Evolutionary conservation across 2,113 vertebrate species (phyloP), one percentile per base, ranked within the genome.

Genomic region (Mastomys natalensis): DNA sequence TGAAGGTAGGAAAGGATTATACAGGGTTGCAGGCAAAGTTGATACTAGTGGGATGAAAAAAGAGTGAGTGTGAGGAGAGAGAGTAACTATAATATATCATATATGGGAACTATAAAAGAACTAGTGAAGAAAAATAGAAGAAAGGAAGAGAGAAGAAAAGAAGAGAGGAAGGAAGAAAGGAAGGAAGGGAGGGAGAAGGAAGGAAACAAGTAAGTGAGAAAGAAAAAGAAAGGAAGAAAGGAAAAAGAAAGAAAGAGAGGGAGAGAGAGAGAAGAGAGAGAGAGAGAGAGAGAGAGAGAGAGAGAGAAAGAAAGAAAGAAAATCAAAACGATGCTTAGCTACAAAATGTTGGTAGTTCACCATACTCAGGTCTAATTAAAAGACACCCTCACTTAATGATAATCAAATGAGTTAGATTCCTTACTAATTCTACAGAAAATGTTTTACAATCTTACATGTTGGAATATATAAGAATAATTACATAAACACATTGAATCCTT

Each of bases 221-320:
- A 10, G 4, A 11, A 3, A 66, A 66, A 31, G 64, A 3, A 5
- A 66, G 64, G 4, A 31, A 62, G 22, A 24, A 9, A 22, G 4
- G 11, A 31, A 13, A 8, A 48, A 77, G 43, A 4, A 70, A 70
- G 16, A 7, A 34, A 72, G 17, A 3, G 7, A 72, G 70, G 3
- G 37, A n/a, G 70, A 6, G 24, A 76, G 45, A 34, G n/a, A 24
- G 40, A 26, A 26, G 17, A 43, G 19, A 9, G 10, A 40, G 4
- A 0, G 21, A 22, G 1, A 4, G 1, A 21, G 31, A 7, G 15
- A 31, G 26, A 6, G 16, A 77, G 45, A 3, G n/a, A 31, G 13
- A 74, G 1, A 11, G 7, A 45, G 1, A 16, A 1, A 24, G 7
- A 31, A 17, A 21, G 8, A 37, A n/a, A n/a, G 51, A 55, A 22